Conservation (phyloP, 2,113 vertebrate genomes). For the Pogona vitticeps region DNA sequence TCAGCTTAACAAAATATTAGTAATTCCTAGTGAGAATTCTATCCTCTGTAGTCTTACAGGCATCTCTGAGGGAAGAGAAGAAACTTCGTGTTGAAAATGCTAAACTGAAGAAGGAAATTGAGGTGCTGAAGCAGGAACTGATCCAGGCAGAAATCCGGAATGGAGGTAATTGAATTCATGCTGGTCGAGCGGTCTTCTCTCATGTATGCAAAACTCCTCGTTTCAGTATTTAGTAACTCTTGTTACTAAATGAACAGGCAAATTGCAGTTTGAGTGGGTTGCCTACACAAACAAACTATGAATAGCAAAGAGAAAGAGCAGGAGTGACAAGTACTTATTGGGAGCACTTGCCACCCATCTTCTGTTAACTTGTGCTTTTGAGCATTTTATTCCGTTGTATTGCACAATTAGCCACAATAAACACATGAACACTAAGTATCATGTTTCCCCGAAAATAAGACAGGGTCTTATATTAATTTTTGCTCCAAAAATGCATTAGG, state of each 20-base stretch:
- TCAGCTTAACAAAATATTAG: background rate
- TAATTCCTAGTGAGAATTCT: conserved; percentile 6
- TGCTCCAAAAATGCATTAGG: no score
- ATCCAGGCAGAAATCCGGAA: conserved; percentile 90
- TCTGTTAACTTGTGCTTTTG: background rate
- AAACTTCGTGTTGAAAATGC: conserved; percentile 95
- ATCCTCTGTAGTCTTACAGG: conserved; percentile 81
- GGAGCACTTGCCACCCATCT: background rate
- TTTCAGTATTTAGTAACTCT: background rate
- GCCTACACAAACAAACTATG: background rate
- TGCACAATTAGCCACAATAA: background rate
- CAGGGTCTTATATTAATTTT: no score
- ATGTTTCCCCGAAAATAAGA: no score
- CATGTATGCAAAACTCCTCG: background rate
- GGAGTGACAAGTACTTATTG: background rate
- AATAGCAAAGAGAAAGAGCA: background rate
- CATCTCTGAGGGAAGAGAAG: conserved; percentile 92
- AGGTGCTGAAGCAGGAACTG: conserved; percentile 87
- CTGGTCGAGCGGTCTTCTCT: background rate
- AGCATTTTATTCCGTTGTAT: background rate
- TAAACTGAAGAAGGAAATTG: conserved; percentile 94
- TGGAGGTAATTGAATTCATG: conserved; percentile 80
- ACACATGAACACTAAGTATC: no score
- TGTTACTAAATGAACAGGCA: background rate
- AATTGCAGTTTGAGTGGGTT: background rate